phyloP scores from a whole-genome alignment of 2,797 vertebrate genomes.

The Gadopsis marmoratus region DNA sequence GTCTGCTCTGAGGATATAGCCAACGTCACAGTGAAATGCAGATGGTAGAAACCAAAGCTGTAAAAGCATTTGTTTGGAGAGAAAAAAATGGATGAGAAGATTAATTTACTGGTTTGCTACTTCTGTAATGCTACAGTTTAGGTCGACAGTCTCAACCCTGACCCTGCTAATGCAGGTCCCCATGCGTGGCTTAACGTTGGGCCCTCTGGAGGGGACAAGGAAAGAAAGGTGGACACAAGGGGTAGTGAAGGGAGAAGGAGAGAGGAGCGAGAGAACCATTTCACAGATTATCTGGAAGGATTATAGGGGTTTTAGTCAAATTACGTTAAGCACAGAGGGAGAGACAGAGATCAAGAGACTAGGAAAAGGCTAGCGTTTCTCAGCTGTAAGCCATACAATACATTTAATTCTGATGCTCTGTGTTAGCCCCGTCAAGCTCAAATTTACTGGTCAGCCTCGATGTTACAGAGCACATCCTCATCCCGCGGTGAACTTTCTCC shows the following conservation, averaged over 20 bases:
- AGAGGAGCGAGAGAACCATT: slow-evolving; percentile 84
- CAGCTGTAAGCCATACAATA: slow-evolving; percentile 87
- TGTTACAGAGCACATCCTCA: slow-evolving; percentile 16
- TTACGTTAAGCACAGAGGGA: slow-evolving; percentile 87
- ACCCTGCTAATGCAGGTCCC: slow-evolving; percentile 74
- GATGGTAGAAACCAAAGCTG: slow-evolving; percentile 63
- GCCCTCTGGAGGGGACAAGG: slow-evolving; percentile 65
- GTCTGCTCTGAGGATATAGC: slow-evolving; percentile 29
- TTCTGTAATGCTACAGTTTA: slow-evolving; percentile 84
- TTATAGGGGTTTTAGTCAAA: slow-evolving; percentile 89
- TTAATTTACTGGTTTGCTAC: slow-evolving; percentile 83
- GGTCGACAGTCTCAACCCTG: slow-evolving; percentile 68
- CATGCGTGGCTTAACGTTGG: slow-evolving; percentile 68
- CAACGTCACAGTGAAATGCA: slow-evolving; percentile 66
- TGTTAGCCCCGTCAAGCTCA: slow-evolving; percentile 26
- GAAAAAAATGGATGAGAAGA: slow-evolving; percentile 79
- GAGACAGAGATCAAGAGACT: slow-evolving; percentile 85
- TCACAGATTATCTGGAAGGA: slow-evolving; percentile 89
- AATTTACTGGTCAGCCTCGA: slow-evolving; percentile 3
- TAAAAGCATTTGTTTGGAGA: slow-evolving; percentile 82
- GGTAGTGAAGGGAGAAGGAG: slow-evolving; percentile 78
- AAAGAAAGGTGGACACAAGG: slow-evolving; percentile 83
- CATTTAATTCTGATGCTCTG: slow-evolving; percentile 82
- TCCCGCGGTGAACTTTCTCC: background rate
- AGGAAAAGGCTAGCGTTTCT: slow-evolving; percentile 85